Percentiles rank a stretch among this genome's conserved stretches.
Evolutionary conservation across 2,888 invertebrate species (phyloP).

Genomic region (Anoncus sp.): DNA sequence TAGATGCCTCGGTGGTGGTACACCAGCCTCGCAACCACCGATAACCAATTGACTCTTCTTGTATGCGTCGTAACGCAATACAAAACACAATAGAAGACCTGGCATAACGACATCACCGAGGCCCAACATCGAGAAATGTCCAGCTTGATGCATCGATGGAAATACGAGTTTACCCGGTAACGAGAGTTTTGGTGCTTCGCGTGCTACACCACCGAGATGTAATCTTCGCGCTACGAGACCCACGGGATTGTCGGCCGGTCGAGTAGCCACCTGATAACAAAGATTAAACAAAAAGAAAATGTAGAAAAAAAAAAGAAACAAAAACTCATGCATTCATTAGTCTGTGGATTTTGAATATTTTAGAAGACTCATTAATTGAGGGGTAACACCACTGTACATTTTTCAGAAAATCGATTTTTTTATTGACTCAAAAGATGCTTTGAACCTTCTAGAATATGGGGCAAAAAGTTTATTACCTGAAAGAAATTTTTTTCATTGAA

Average conservation of each 20-base stretch:
- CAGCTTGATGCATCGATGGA: constrained; percentile 97
- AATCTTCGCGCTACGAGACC: constrained; percentile 96
- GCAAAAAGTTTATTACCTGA: too few relatives aligned
- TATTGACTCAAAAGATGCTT: too few relatives aligned
- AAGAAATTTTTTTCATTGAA: too few relatives aligned
- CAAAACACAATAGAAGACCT: constrained; percentile 97
- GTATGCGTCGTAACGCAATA: constrained; percentile 98
- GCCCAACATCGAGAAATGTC: constrained; percentile 98
- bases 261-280: constrained; percentile 87
- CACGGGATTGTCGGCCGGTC: constrained; percentile 96
- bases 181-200: constrained; percentile 97
- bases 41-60: constrained; percentile 93
- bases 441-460: too few relatives aligned
- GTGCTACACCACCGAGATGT: constrained; percentile 94
- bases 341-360: neutral
- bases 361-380: neutral
- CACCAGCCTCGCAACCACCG: constrained; percentile 86
- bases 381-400: too few relatives aligned
- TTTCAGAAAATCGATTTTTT: too few relatives aligned
- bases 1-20: constrained; percentile 84
- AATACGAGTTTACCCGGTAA: constrained; percentile 98
- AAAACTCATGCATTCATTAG: neutral
- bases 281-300: constrained; percentile 40
- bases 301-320: neutral
- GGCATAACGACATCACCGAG: constrained; percentile 97